phyloP scores from a whole-genome alignment of 2,888 invertebrate genomes.

The Heteromurus nitidus region DNA sequence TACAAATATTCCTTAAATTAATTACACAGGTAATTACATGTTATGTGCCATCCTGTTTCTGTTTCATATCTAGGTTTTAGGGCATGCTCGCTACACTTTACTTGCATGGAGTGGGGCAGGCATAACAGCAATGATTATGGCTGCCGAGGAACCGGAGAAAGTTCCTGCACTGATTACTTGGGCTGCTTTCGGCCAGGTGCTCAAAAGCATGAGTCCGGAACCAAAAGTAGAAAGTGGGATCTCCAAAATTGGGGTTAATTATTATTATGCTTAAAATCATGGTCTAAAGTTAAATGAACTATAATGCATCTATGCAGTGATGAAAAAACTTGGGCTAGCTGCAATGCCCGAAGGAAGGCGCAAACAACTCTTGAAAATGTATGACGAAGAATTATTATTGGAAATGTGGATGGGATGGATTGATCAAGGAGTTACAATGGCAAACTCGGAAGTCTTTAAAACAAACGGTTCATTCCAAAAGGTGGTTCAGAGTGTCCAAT shows the following conservation, averaged over 20 bases:
- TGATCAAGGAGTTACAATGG: slow-evolving; percentile 77
- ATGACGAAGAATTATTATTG: slow-evolving; percentile 84
- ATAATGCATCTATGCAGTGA: no score
- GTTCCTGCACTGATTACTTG: slow-evolving; percentile 75
- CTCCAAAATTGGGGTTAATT: no score
- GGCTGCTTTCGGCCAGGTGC: no score
- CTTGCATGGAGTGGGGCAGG: slow-evolving; percentile 78
- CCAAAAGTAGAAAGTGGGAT: no score
- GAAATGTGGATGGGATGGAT: slow-evolving; percentile 84
- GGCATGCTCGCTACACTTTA: slow-evolving; percentile 74
- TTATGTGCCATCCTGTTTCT: no score
- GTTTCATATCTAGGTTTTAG: background rate
- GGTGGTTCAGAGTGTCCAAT: slow-evolving; percentile 79
- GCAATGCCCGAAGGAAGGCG: slow-evolving; percentile 83
- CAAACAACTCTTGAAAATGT: slow-evolving; percentile 83
- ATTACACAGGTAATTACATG: no score
- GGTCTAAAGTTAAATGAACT: no score
- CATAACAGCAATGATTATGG: slow-evolving; percentile 75
- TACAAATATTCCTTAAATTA: no score
- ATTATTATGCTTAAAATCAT: no score
- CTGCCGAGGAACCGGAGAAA: slow-evolving; percentile 75
- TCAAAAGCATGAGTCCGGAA: no score
- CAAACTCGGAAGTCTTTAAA: background rate
- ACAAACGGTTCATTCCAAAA: slow-evolving; percentile 71
- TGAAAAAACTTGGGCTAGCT: slow-evolving; percentile 84